Base-by-base conservation (phyloP, 2,113 vertebrate genomes). In the Fregetta grallaria region DNA sequence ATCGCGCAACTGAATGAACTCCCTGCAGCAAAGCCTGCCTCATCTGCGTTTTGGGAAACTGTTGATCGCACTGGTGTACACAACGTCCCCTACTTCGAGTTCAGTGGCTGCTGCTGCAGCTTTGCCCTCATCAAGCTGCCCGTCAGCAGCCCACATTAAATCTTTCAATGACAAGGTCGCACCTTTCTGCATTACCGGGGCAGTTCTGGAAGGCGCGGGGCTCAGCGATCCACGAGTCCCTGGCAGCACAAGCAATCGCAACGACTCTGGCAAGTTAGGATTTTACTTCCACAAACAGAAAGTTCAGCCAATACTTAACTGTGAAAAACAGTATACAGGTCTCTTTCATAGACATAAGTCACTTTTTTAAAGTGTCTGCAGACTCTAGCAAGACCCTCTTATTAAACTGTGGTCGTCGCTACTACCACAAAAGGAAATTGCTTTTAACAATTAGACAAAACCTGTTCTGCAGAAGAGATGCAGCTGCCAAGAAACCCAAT, bases 11-110 rank as follows among this genome's bases (percentile, higher is more conserved):
- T 4, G 8, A 66, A n/a, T 3, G 13, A 32, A 40, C 47, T 11
- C 3, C 2, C 75, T 1, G 2, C 73, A 42, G 53, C 45, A 22
- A 61, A 40, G 8, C n/a, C 40, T 1, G 0, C 12, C 65, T n/a
- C 38, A 5, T 7, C 23, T 3, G 40, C 9, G 2, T 12, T 55
- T 30, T 26, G 59, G 47, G 45, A 42, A 67, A 23, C 40, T 3
- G 7, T 10, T 10, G 25, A n/a, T 25, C 11, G 5, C 36, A 3
- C 44, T 8, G 21, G 7, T 22, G 17, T 9, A 50, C 32, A 36
- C 66, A 50, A 25, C 0, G 3, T 3, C 13, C 44, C 45, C 52
- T 21, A 14, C 50, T 26, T 23, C 38, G 32, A 22, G n/a, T 15
- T 26, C 23, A n/a, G 45, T 19, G 27, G 32, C 15, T 53, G 75